These are phyloP conservation scores for Gracilinanus agilis DNA, from an alignment of 2,113 vertebrate genomes.

Conservation along the genomic window DNA sequence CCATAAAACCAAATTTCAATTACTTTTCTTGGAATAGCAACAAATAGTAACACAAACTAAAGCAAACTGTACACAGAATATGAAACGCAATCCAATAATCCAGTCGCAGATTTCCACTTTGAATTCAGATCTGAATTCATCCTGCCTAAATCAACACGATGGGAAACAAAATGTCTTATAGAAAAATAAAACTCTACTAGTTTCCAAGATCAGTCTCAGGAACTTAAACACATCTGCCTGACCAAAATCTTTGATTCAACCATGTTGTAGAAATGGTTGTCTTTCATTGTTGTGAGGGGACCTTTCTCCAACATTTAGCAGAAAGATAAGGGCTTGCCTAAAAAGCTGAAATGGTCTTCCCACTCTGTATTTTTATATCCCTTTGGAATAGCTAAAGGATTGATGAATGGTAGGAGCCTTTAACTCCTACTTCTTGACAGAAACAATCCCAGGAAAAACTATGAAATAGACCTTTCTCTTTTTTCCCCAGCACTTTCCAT, in stretches of 20 bases:
- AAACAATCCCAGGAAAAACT: background rate
- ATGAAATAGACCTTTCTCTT: background rate
- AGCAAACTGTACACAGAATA: background rate
- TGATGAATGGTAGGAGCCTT: background rate
- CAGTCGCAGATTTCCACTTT: slow-evolving; percentile 56
- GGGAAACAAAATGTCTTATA: background rate
- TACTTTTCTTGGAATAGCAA: slow-evolving; percentile 40
- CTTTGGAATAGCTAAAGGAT: background rate
- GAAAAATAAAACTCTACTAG: background rate
- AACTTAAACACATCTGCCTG: background rate
- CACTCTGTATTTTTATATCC: background rate
- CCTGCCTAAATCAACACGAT: background rate
- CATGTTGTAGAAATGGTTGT: background rate
- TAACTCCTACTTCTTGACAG: background rate
- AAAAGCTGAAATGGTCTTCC: background rate
- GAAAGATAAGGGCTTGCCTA: background rate
- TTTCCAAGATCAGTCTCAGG: background rate
- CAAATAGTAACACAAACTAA: slow-evolving; percentile 38
- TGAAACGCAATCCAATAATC: slow-evolving; percentile 32
- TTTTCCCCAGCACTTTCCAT: background rate
- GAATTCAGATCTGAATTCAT: slow-evolving; percentile 22
- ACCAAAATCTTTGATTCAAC: background rate
- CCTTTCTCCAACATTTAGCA: background rate
- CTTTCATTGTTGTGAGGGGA: background rate
- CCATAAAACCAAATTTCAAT: slow-evolving; percentile 45